Conservation (phyloP, 2,888 invertebrate species). For the Fissipunctia ypsillon region DNA sequence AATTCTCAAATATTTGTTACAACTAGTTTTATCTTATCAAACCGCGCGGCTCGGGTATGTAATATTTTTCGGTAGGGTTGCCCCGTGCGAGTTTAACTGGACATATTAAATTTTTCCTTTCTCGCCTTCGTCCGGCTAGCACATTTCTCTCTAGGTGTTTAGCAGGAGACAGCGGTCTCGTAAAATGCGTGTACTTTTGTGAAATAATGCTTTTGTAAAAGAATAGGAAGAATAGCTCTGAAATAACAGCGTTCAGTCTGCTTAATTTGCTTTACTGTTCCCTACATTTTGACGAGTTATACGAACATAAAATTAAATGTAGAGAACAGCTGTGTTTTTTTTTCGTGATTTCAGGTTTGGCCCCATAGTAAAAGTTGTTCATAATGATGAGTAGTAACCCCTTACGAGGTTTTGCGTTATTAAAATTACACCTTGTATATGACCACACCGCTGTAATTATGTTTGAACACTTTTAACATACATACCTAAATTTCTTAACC, state of each 20-base stretch:
- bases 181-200: constrained; percentile 41
- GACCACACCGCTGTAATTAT: no score
- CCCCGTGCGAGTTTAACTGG: constrained; percentile 9
- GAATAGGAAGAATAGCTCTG: neutral
- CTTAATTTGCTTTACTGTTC: no score
- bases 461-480: neutral
- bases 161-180: constrained; percentile 26
- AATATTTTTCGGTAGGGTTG: constrained; percentile 39
- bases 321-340: no score
- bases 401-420: no score
- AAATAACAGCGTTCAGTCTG: constrained; percentile 8
- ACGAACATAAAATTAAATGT: no score
- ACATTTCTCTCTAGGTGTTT: constrained; percentile 30
- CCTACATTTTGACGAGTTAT: no score
- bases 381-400: no score
- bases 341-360: no score
- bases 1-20: constrained; percentile 42
- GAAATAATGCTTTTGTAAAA: constrained; percentile 6
- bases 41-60: constrained; percentile 28
- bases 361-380: no score
- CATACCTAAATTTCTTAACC: neutral
- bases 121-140: constrained; percentile 2
- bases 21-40: constrained; percentile 43
- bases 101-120: constrained; percentile 46
- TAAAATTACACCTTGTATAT: no score